These are phyloP conservation scores for Cisticola juncidis DNA, from an alignment of 2,113 vertebrate genomes.

Conservation along the genomic window DNA sequence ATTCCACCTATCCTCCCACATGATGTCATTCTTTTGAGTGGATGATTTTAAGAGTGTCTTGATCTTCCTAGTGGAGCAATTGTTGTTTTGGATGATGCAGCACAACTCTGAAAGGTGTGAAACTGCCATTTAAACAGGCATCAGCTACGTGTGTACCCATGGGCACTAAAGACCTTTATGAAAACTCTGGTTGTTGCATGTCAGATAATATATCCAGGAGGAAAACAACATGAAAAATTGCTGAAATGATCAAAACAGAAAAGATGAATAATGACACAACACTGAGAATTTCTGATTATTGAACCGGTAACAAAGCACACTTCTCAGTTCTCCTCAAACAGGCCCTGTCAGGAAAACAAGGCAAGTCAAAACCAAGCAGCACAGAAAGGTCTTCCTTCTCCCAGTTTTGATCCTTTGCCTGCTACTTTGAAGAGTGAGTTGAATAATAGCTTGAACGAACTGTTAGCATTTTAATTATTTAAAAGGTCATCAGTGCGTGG, in stretches of 20 bases:
- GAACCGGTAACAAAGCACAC: conserved; percentile 9
- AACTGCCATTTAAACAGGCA: conserved; percentile 26
- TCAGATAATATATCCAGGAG: conserved; percentile 33
- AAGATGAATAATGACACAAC: background rate
- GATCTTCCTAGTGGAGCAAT: background rate
- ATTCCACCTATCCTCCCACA: background rate
- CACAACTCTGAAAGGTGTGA: background rate
- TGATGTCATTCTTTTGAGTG: background rate
- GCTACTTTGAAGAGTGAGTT: conserved; percentile 4
- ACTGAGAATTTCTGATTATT: conserved; percentile 3
- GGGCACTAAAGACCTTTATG: conserved; percentile 4
- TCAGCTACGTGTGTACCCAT: background rate
- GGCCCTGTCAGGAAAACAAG: conserved; percentile 42
- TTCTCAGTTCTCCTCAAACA: conserved; percentile 15
- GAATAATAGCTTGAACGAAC: conserved; percentile 10
- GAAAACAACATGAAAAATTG: conserved; percentile 39
- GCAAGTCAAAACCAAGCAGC: background rate
- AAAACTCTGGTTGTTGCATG: background rate
- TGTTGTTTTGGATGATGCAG: background rate
- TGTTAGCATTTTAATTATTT: conserved; percentile 39
- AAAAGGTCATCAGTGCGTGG: conserved; percentile 29
- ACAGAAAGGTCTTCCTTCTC: background rate
- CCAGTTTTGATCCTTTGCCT: background rate
- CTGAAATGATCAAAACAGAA: conserved; percentile 48
- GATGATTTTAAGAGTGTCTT: background rate